Conservation (phyloP, 2,888 invertebrate genomes). For the Calameuta idolon region DNA sequence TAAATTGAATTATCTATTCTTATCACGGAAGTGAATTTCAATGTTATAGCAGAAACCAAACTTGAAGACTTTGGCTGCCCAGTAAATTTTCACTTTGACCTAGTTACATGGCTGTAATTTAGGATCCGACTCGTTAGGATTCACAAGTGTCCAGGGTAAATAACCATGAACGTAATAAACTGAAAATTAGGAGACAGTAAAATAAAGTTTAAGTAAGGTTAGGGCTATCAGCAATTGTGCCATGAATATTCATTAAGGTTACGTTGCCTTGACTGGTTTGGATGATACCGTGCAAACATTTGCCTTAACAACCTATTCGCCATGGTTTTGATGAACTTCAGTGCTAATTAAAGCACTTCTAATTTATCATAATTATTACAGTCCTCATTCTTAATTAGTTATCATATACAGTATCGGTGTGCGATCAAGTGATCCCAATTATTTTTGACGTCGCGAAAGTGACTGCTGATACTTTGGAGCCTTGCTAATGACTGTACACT, state of each 20-base stretch:
- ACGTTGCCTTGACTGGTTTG: neutral
- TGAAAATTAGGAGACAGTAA: neutral
- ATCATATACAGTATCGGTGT: too few species aligned
- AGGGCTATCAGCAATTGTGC: neutral
- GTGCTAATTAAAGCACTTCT: neutral
- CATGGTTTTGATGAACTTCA: neutral
- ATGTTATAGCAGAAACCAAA: neutral
- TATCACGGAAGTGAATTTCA: neutral
- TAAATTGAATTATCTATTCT: neutral
- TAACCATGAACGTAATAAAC: neutral
- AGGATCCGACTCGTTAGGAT: neutral
- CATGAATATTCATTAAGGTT: neutral
- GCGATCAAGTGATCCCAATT: too few species aligned
- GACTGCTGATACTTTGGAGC: too few species aligned
- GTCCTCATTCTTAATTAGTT: neutral
- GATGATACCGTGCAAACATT: neutral
- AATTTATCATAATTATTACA: neutral
- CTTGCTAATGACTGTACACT: too few species aligned
- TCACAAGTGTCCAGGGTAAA: neutral
- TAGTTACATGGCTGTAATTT: neutral
- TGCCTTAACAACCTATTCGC: neutral
- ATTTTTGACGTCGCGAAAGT: too few species aligned
- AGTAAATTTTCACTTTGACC: neutral
- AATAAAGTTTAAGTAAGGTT: neutral
- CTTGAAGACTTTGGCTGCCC: neutral